Evolutionary conservation across 2,888 invertebrate genomes (phyloP).

Genomic region (Ethmia dodecea): DNA sequence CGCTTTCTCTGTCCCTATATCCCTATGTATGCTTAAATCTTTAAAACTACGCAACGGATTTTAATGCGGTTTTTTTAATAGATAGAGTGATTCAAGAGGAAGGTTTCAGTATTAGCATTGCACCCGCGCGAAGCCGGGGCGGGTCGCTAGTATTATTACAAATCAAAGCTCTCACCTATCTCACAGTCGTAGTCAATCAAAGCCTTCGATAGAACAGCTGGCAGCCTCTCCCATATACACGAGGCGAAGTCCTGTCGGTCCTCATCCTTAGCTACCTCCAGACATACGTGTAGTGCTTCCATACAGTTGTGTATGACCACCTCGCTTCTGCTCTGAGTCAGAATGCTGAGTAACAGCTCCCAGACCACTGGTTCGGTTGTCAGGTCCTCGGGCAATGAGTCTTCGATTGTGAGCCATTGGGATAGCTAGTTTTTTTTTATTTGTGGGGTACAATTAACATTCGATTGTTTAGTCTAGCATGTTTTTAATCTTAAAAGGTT

Average conservation of each 20-base stretch:
- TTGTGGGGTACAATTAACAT: no score
- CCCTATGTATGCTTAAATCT: no score
- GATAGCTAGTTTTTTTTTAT: no score
- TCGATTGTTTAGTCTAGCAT: no score
- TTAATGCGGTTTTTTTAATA: no score
- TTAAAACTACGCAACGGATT: no score
- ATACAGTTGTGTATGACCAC: constrained; percentile 42
- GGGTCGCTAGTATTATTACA: no score
- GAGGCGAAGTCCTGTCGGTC: constrained; percentile 40
- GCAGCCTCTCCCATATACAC: constrained; percentile 51
- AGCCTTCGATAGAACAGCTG: constrained; percentile 47
- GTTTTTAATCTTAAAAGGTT: no score
- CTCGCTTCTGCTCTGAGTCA: constrained; percentile 37
- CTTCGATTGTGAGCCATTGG: constrained; percentile 59
- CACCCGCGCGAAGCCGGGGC: no score
- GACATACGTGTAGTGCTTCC: constrained; percentile 39
- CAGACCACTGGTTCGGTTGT: constrained; percentile 45
- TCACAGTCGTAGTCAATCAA: constrained; percentile 44
- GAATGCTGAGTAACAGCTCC: constrained; percentile 53
- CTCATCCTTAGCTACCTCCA: constrained; percentile 42
- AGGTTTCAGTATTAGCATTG: no score
- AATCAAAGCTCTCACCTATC: constrained; percentile 37
- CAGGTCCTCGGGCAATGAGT: constrained; percentile 50
- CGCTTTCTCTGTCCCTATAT: no score
- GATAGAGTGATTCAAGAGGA: no score